Evolutionary conservation across 2,113 vertebrate species (phyloP).

Genomic region (Amblyopsis rosae): DNA sequence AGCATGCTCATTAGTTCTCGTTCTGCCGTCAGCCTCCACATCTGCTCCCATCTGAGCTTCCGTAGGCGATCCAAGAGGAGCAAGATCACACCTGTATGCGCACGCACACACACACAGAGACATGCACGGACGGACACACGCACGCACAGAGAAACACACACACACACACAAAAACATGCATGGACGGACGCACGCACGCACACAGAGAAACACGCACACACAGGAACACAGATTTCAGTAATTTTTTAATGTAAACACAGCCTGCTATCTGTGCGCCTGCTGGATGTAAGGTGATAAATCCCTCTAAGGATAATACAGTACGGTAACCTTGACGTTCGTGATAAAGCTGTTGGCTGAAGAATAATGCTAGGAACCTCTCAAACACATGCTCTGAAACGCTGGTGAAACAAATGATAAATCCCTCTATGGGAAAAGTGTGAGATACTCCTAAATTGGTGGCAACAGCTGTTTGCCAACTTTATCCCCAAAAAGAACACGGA

Average conservation of each 20-base stretch:
- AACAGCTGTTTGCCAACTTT: not conserved
- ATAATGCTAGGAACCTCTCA: not conserved
- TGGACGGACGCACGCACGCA: not conserved
- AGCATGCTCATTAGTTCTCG: conserved; percentile 98
- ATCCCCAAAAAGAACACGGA: not conserved
- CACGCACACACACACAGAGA: conserved; percentile 8
- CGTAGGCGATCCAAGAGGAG: conserved; percentile 92
- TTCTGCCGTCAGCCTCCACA: conserved; percentile 97
- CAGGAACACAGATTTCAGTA: not conserved
- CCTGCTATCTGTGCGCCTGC: conserved; percentile 21
- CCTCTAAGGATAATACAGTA: conserved; percentile 13
- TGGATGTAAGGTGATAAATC: conserved; percentile 35
- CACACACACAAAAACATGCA: not conserved
- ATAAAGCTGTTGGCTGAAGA: conserved; percentile 22
- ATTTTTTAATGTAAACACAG: conserved; percentile 26
- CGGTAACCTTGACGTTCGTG: conserved; percentile 23
- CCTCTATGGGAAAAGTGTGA: conserved; percentile 2
- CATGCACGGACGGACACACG: not conserved
- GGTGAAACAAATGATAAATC: conserved; percentile 13
- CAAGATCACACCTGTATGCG: conserved; percentile 88
- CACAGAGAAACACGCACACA: not conserved
- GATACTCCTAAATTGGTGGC: conserved; percentile 1
- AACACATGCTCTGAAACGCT: not conserved
- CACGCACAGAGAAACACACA: not conserved
- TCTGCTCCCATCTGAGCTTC: conserved; percentile 99